Evolutionary conservation across 1,140 invertebrate genomes (phyloP).

Genomic region (Solenopsis invicta): DNA sequence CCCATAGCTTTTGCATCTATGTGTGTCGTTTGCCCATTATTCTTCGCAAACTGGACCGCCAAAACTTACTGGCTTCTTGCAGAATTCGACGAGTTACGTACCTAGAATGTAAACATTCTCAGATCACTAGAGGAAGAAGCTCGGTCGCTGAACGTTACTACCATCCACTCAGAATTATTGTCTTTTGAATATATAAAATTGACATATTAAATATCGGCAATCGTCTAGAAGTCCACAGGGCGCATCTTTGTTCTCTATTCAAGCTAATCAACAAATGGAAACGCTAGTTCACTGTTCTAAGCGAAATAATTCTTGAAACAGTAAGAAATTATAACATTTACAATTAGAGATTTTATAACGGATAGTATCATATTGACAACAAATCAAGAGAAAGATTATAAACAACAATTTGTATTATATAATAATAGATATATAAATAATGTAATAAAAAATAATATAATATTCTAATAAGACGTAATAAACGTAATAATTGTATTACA

Average conservation of each 20-base stretch:
- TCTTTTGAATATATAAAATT: slow-evolving; percentile 18
- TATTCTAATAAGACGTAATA: background rate
- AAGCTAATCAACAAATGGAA: slow-evolving; percentile 37
- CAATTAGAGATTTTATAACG: background rate
- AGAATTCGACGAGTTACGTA: slow-evolving; percentile 46
- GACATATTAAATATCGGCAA: slow-evolving; percentile 38
- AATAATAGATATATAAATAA: background rate
- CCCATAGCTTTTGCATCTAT: background rate
- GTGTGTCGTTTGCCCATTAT: slow-evolving; percentile 37
- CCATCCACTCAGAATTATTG: slow-evolving; percentile 26
- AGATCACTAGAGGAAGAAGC: slow-evolving; percentile 28
- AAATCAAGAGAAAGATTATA: background rate
- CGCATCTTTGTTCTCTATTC: background rate
- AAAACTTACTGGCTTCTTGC: slow-evolving; percentile 36
- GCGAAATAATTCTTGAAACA: background rate
- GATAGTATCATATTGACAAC: background rate
- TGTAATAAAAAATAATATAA: background rate
- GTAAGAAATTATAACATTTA: background rate
- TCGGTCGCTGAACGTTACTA: background rate
- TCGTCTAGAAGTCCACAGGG: slow-evolving; percentile 22
- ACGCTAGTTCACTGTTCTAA: background rate
- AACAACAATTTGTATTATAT: background rate
- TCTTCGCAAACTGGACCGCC: slow-evolving; percentile 64
- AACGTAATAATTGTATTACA: background rate
- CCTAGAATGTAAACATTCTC: slow-evolving; percentile 39